Base-by-base conservation (phyloP, 2,888 invertebrate species). In the Dryadula phaetusa region DNA sequence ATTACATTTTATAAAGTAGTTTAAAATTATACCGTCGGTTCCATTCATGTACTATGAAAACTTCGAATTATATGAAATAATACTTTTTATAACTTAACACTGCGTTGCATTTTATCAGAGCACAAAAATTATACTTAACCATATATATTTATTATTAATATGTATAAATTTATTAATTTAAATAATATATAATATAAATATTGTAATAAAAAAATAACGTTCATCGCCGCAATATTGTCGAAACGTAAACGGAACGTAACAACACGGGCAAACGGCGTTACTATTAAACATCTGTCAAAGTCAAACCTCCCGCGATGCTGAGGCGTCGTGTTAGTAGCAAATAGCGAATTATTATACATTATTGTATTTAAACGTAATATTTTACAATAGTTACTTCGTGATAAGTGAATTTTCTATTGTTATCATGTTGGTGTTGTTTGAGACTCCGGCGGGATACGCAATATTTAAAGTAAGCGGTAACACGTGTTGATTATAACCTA, bases 381-480 rank as follows among this genome's bases (percentile, higher is more conserved):
- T 61, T 67, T 42, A 18, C 53, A 64, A 44, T 25, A 66, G 49
- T 66, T 66, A 25, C 42, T 49, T 67, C 44, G 16, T 47, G 25
- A 18, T 47, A 52, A 54, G 53, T 66, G 64, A 44, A 49, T 54
- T 56, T 44, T 58, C 12, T 8, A 7, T 49, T 54, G 22, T 46
- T 18, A 93, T 82, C 67, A 97, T 97, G 97, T 95, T 99, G 94
- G 96, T 99, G 76, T 89, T 99, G 73, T 98, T 99, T 84, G 98
- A 99, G 93, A 98, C 98, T 69, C 95, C 99, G 77, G 97, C 98
- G 77, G 98, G 98, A 70, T 98, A 97, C 93, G 98, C 98, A 60
- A 95, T 98, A 79, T 98, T 98, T 85, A 98, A 98, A 95, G 97
- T 97, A 94, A 88, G 81, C 87, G 63, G 22, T 74, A 79, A 84